Base-by-base conservation (phyloP, 1,140 invertebrate genomes). In the Adoxophyes honmai region DNA sequence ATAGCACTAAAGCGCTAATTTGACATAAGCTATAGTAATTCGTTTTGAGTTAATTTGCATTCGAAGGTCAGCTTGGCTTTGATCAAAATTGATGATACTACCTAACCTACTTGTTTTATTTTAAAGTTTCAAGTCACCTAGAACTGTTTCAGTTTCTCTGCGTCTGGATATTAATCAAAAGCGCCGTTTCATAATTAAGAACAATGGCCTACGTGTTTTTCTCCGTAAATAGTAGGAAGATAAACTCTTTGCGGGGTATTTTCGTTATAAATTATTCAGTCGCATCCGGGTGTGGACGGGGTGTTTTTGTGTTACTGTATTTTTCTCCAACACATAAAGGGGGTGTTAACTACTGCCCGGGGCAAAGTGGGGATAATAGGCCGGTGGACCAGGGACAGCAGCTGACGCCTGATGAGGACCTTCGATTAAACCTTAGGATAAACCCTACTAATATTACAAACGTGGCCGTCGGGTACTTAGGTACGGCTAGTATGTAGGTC, bases 231-330 rank as follows among this genome's bases (percentile, higher is more conserved):
- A 44, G 39, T 13, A 44, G 51, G 35, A 57, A 66, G 54, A 57
- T 55, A 56, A 28, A 34, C 14, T 57, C 52, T 68, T 68, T 60
- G 61, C 65, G 64, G 34, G 65, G 48, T 36, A 60, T 68, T 65
- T 51, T 61, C 55, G 59, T 66, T 68, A 66, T 71, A 71, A 71
- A 71, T 71, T 66, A 71, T 68, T 68, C 68, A 61, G 39, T 37
- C 62, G 55, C 57, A 63, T 71, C 68, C 68, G 65, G 68, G 66
- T 64, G 62, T 64, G 52, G 60, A 68, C 62, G 65, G 59, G 68
- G 53, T 53, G 51, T 65, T 68, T 71, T 67, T 70, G 62, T 71
- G 60, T 53, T 54, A 42, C 39, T 51, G 39, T 68, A 68, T 71
- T 65, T 70, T 70, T 70, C 68, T 64, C 60, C 42, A 13, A 34